phyloP scores from a whole-genome alignment of 1,140 invertebrate genomes.

The Coelopa frigida region DNA sequence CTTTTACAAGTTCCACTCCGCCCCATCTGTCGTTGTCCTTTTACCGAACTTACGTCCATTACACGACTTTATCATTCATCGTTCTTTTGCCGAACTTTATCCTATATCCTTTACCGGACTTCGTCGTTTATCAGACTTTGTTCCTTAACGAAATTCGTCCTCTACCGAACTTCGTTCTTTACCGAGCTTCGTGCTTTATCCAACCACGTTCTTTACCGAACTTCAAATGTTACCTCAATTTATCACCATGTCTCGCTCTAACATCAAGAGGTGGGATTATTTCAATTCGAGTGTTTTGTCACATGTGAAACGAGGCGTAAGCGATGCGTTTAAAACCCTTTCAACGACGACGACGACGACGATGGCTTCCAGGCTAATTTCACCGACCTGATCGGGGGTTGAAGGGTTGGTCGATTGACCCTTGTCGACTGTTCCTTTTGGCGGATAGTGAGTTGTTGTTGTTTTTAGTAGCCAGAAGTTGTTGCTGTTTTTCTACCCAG shows the following conservation, averaged over 20 bases:
- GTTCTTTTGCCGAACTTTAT: neutral
- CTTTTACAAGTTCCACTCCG: constrained; percentile 19
- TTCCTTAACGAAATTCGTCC: neutral
- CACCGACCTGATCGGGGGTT: no score
- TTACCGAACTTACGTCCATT: constrained; percentile 3
- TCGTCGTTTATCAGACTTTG: neutral
- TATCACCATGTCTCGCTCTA: no score
- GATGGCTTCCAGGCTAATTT: no score
- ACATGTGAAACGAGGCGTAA: constrained; percentile 42
- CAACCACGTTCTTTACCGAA: neutral
- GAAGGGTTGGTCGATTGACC: no score
- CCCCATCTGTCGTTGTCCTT: neutral
- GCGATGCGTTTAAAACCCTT: constrained; percentile 14
- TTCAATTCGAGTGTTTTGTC: no score
- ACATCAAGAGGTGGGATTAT: no score
- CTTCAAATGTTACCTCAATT: neutral
- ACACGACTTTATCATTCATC: neutral
- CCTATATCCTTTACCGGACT: neutral
- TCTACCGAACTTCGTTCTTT: neutral
- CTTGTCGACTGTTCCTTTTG: no score
- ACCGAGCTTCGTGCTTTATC: neutral
- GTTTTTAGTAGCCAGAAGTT: no score
- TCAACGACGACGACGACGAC: neutral
- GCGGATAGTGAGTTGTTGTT: no score
- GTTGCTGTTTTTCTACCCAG: no score